Percentiles rank a stretch among this genome's conserved stretches.
Evolutionary conservation across 2,797 vertebrate species (phyloP).

Genomic region (Rhinophrynus dorsalis): DNA sequence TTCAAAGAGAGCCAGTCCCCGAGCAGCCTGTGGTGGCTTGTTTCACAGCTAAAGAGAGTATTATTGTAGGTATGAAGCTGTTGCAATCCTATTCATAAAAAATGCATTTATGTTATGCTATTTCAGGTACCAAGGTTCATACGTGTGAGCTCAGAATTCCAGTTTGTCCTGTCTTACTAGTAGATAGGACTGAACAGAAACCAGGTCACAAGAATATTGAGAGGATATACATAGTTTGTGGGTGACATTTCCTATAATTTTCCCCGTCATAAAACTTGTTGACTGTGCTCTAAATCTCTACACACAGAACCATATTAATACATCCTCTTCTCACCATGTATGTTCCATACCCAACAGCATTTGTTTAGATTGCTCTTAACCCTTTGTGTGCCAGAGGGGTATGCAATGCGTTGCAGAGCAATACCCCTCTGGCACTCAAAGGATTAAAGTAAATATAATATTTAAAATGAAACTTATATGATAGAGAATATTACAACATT

Average conservation of each 20-base stretch:
- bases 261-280: background rate
- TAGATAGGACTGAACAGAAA: background rate
- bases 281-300: background rate
- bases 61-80: background rate
- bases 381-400: too few species aligned
- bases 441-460: too few species aligned
- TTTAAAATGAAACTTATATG: too few species aligned
- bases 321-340: too few species aligned
- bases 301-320: background rate
- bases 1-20: background rate
- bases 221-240: background rate
- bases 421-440: too few species aligned
- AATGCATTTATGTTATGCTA: background rate
- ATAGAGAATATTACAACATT: too few species aligned
- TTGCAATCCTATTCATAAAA: conserved; percentile 3
- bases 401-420: too few species aligned
- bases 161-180: conserved; percentile 11
- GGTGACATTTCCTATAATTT: background rate
- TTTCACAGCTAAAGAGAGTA: background rate
- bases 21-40: background rate
- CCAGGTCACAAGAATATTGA: background rate
- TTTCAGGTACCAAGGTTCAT: background rate
- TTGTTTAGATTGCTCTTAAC: too few species aligned
- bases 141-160: background rate
- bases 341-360: too few species aligned